Base-by-base conservation (phyloP, 2,113 vertebrate species). In the Atherinomorus stipes region DNA sequence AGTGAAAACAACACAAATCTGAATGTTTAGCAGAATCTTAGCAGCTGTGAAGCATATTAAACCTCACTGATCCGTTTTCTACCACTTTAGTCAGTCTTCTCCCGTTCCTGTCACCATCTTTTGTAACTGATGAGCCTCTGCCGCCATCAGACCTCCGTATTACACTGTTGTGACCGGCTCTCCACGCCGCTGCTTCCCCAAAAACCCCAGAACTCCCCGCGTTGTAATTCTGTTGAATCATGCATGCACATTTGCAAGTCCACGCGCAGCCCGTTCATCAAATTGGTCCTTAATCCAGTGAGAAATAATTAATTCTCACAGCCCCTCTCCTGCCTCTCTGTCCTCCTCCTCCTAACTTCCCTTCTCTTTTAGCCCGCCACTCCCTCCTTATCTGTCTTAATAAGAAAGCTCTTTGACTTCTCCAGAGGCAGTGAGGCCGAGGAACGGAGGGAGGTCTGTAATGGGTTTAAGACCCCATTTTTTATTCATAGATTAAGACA, bases 401-500 rank as follows among this genome's bases (percentile, higher is more conserved):
- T 88, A 86, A 85, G 77, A 84, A 78, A 71, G 80, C 81, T 78
- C 84, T 76, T 80, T 83, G 68, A 80, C 74, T 79, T 70, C 76
- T 79, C 71, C 66, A 74, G 64, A 83, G 77, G 54, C 68, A 60
- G 28, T 38, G 49, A 18, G 9, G 67, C 64, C 38, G 49, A 66
- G 81, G 56, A 31, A 62, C 58, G 51, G 66, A 56, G 69, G 63
- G 52, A 63, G 81, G 74, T 79, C 67, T 64, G 57, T 90, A 90
- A 92, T 92, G 88, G 89, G 88, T 92, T 90, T 87, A 87, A 85
- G 75, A 50, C 77, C 34, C 75, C 68, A 75, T 91, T 89, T 89
- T 90, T 94, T 85, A 92, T 92, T 91, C 73, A 92, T 86, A 81
- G 71, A 89, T 90, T 81, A 89, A 85, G 83, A 85, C 85, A 79